Evolutionary conservation across 2,888 invertebrate species (phyloP), one percentile per base, ranked within the genome.

Genomic region (Rhagonycha fulva): DNA sequence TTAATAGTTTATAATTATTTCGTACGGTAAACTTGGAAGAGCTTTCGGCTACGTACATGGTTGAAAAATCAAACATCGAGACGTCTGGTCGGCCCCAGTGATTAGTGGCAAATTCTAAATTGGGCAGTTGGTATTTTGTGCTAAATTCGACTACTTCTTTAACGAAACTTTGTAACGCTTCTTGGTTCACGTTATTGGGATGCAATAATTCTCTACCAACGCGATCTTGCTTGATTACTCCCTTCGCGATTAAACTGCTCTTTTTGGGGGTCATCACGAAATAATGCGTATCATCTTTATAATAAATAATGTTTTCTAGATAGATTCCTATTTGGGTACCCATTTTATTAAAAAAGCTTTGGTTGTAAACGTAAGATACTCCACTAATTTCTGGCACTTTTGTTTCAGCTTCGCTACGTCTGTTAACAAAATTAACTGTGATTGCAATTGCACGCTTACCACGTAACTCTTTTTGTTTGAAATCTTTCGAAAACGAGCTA

Each of bases 251-350:
- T 71, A 99, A 91, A 88, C 97, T 97, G 84, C 95, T 95, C 88
- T 99, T 99, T 89, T 99, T 99, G 66, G 99, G 99, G 14, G 99
- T 99, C 99, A 99, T 99, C 23, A 99, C 99, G 89, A 99, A 99
- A 87, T 99, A 99, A 88, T 99, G 99, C 0, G 99, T 99, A 84
- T 99, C 99, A 87, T 99, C 99, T 86, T 99, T 99, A 87, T 99
- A 99, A 87, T 99, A 99, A 4, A 99, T 99, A 76, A 99, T 98
- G 87, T 99, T 99, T 87, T 99, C 99, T 81, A 99, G 90, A 89
- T 99, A 98, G 78, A 99, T 98, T 74, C 96, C 96, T 2, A 97
- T 98, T 77, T 91, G 94, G 81, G 93, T 94, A 84, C 95, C 94
- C 81, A 99, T 90, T 85, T 98, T 97, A 85, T 96, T 97, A 89